phyloP scores from a whole-genome alignment of 2,113 vertebrate species.

The Albula goreensis region DNA sequence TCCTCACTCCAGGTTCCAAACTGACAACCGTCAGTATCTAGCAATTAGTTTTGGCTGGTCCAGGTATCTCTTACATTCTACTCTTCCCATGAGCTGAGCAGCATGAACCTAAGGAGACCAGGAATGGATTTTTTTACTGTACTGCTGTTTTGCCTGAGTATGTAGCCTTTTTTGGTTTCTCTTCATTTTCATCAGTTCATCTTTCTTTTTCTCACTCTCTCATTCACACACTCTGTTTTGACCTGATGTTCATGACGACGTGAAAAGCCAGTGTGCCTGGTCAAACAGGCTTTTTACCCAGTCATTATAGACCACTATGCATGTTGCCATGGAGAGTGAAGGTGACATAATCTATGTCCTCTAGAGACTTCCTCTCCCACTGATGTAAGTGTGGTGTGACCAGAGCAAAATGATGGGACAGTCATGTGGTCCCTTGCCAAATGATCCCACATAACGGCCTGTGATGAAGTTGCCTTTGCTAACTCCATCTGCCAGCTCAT shows the following conservation, averaged over 20 bases:
- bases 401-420: neutral
- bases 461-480: no score
- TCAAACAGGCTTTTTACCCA: slow-evolving; percentile 6
- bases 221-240: neutral
- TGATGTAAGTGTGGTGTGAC: neutral
- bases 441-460: neutral
- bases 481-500: neutral
- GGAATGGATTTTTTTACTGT: no score
- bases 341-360: neutral
- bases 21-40: no score
- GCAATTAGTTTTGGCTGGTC: no score
- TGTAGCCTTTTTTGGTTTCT: neutral
- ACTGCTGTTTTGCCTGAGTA: neutral
- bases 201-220: neutral
- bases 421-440: neutral
- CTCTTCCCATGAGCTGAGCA: neutral
- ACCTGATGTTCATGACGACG: neutral
- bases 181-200: neutral
- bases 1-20: no score
- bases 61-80: neutral
- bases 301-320: neutral
- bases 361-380: neutral
- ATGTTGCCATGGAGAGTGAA: slow-evolving; percentile 27
- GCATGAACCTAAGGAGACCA: no score
- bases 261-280: neutral